phyloP scores from a whole-genome alignment of 1,140 invertebrate genomes.

The Orchestia grillus region DNA sequence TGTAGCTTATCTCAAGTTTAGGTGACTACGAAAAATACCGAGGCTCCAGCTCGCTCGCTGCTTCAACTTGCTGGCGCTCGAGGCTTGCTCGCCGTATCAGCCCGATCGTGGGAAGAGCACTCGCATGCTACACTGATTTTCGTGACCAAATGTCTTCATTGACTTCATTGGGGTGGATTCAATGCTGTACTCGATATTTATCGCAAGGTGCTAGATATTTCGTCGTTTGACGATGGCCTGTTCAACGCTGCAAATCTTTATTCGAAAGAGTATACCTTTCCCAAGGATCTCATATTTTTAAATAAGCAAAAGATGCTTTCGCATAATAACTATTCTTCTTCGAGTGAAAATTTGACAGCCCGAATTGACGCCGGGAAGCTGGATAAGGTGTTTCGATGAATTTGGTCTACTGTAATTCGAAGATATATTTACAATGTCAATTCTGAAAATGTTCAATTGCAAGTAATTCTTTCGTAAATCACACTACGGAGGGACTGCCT shows the following conservation, averaged over 20 bases:
- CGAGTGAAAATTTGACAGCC: background rate
- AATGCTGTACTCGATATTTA: background rate
- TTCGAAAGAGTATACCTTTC: too few species aligned
- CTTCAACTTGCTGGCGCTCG: background rate
- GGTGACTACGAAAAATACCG: slow-evolving; percentile 42
- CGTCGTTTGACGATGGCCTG: background rate
- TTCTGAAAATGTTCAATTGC: background rate
- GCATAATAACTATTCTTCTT: too few species aligned
- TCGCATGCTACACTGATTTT: background rate
- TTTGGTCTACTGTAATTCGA: background rate
- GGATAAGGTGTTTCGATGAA: background rate
- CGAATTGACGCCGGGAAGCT: background rate
- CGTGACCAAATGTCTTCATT: slow-evolving; percentile 32
- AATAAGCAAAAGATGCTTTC: background rate
- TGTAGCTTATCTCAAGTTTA: slow-evolving; percentile 54
- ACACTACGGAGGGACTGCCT: background rate
- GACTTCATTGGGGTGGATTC: background rate
- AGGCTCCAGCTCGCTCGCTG: background rate
- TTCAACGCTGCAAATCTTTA: too few species aligned
- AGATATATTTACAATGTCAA: background rate
- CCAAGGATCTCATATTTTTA: background rate
- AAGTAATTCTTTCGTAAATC: background rate
- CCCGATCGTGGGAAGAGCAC: slow-evolving; percentile 31
- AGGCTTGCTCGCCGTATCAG: background rate
- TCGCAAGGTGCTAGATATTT: background rate